phyloP scores from a whole-genome alignment of 2,888 invertebrate genomes.

The Harmothoe impar region DNA sequence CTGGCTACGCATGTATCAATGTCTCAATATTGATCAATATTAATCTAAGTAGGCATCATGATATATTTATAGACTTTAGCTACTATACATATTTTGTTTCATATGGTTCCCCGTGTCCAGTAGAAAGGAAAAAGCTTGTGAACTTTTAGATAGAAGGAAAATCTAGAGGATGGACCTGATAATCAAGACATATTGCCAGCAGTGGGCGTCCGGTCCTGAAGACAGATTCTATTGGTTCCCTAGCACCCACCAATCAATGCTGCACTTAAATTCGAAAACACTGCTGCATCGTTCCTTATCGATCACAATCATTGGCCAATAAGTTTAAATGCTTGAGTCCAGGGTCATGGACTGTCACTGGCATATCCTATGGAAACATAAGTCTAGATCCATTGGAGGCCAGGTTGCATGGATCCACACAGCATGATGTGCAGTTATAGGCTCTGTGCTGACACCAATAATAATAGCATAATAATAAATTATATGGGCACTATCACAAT shows the following conservation, averaged over 20 bases:
- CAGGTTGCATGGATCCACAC: not conserved
- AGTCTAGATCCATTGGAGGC: not conserved
- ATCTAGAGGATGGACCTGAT: not conserved
- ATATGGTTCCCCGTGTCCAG: no score
- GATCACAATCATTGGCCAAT: slow-evolving; percentile 33
- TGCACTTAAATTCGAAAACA: not conserved
- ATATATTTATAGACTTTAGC: no score
- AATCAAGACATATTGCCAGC: not conserved
- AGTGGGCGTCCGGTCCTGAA: not conserved
- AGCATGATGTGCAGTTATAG: not conserved
- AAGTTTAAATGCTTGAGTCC: not conserved
- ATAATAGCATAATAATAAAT: not conserved
- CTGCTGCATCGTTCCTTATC: not conserved
- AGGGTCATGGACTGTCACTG: not conserved
- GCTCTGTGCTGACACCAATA: not conserved
- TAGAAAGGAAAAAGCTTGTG: no score
- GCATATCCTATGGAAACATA: not conserved
- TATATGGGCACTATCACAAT: not conserved
- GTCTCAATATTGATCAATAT: no score
- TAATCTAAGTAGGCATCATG: no score
- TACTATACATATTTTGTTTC: no score
- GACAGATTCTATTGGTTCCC: slow-evolving; percentile 27
- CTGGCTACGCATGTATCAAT: no score
- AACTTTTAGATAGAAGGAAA: not conserved
- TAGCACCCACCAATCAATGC: not conserved